A percentile compares a stretch with the other conserved stretches of the same genome.
phyloP scores from a whole-genome alignment of 1,140 invertebrate genomes.

The Tetramorium alpestre region DNA sequence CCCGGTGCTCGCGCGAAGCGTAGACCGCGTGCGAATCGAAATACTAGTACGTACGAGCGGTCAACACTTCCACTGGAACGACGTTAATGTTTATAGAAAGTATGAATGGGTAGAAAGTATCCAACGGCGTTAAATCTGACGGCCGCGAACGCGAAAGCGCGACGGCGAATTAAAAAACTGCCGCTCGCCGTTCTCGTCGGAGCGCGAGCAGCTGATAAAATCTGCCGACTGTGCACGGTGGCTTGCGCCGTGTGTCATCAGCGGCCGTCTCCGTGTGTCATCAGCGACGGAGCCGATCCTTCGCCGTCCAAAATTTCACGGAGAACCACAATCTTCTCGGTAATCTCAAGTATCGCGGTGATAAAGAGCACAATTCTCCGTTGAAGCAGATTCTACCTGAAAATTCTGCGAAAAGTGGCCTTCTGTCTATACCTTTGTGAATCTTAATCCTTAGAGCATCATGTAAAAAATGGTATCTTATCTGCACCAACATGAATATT shows the following conservation, averaged over 20 bases:
- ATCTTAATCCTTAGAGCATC: too few species aligned
- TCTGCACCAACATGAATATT: too few species aligned
- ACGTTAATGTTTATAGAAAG: slow-evolving; percentile 44
- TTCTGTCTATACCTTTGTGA: neutral
- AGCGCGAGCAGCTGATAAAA: neutral
- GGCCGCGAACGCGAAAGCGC: slow-evolving; percentile 41
- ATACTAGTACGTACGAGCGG: neutral
- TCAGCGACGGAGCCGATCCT: neutral
- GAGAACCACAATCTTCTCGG: neutral
- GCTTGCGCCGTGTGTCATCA: neutral
- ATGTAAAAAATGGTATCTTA: too few species aligned
- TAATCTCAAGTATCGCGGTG: neutral
- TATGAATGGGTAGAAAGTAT: slow-evolving; percentile 47
- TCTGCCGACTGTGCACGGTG: neutral
- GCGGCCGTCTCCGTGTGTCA: neutral
- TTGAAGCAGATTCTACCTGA: too few species aligned
- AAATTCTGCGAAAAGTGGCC: neutral
- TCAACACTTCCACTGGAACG: neutral
- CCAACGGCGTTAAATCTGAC: slow-evolving; percentile 29
- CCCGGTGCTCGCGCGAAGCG: neutral
- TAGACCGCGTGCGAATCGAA: neutral
- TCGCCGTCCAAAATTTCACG: neutral
- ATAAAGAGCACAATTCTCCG: too few species aligned
- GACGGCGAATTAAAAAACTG: slow-evolving; percentile 23
- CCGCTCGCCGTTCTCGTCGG: neutral